A percentile compares a stretch with the other conserved stretches of the same genome.
Conservation (phyloP, 2,113 vertebrate genomes). For the Proterorhinus semilunaris region DNA sequence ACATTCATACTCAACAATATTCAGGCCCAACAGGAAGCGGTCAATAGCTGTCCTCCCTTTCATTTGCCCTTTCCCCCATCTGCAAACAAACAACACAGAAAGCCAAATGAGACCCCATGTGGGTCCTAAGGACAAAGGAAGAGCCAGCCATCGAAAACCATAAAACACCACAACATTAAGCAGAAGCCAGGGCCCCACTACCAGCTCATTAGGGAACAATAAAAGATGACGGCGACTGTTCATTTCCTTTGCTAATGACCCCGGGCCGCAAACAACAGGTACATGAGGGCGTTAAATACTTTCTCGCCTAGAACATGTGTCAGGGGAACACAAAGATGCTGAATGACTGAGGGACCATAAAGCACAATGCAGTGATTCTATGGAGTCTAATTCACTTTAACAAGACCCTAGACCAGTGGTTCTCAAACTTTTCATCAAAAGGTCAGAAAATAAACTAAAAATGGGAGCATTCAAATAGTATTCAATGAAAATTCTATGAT, state of each 20-base stretch:
- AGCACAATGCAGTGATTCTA: constrained; percentile 28
- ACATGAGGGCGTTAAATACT: constrained; percentile 30
- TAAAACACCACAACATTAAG: constrained; percentile 51
- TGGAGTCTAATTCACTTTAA: constrained; percentile 50
- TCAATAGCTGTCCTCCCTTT: constrained; percentile 63
- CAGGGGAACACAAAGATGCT: constrained; percentile 33
- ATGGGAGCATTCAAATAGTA: not conserved
- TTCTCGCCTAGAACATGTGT: constrained; percentile 29
- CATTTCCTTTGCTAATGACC: constrained; percentile 62
- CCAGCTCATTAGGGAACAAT: constrained; percentile 65
- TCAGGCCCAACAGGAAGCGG: constrained; percentile 46
- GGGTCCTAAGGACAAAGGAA: constrained; percentile 64
- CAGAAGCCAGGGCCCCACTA: constrained; percentile 42
- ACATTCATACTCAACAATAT: too few relatives aligned
- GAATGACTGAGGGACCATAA: constrained; percentile 51
- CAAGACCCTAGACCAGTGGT: constrained; percentile 18
- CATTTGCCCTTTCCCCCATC: constrained; percentile 44
- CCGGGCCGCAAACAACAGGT: constrained; percentile 16
- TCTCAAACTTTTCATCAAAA: not conserved
- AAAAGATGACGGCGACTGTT: constrained; percentile 56
- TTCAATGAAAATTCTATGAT: too few relatives aligned
- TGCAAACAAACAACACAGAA: constrained; percentile 68
- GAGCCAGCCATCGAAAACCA: constrained; percentile 59
- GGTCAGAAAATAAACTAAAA: too few relatives aligned
- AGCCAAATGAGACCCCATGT: constrained; percentile 69